Conservation (phyloP, 2,797 vertebrate genomes). For the Malurus leucopterus region DNA sequence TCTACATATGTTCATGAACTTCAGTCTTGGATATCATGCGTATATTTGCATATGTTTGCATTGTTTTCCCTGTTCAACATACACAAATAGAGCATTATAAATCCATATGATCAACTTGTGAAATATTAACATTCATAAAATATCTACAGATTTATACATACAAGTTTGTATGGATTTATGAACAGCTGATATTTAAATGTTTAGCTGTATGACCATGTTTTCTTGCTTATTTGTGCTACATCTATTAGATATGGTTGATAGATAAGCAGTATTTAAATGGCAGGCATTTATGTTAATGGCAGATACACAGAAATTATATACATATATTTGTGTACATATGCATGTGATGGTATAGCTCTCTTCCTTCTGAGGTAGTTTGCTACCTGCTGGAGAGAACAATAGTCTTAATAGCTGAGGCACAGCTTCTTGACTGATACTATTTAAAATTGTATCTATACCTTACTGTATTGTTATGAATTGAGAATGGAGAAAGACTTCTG, state of each 20-base stretch:
- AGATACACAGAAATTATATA: neutral
- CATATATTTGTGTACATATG: neutral
- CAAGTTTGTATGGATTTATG: neutral
- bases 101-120: neutral
- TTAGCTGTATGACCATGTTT: neutral
- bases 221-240: neutral
- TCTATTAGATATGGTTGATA: neutral
- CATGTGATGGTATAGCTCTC: neutral
- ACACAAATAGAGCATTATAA: neutral
- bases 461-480: neutral
- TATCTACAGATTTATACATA: neutral
- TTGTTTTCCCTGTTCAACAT: neutral
- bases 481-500: neutral
- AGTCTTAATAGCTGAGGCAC: neutral
- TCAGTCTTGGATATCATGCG: neutral
- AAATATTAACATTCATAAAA: neutral
- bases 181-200: neutral
- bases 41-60: neutral
- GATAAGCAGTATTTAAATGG: neutral
- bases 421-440: neutral
- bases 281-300: neutral
- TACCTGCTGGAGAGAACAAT: neutral
- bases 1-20: neutral
- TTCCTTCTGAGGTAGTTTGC: neutral
- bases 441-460: neutral